These are phyloP conservation scores for Philopotamus ludificatus DNA, from an alignment of 1,140 invertebrate species.

Conservation along the genomic window DNA sequence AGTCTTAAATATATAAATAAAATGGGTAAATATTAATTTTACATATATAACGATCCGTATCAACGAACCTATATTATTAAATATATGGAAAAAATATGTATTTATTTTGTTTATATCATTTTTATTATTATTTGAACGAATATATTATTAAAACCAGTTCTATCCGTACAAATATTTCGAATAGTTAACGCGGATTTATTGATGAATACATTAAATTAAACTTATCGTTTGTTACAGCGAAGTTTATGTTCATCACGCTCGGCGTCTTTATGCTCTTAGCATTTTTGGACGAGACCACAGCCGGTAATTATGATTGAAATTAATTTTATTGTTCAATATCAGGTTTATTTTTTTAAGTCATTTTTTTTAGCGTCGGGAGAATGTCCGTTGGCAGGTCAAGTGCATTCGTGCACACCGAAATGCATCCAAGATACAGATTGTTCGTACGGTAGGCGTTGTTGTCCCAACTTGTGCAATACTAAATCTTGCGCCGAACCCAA, in stretches of 20 bases:
- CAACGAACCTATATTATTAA: too few relatives aligned
- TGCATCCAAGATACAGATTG: conserved; percentile 67
- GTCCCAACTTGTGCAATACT: conserved; percentile 66
- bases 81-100: too few relatives aligned
- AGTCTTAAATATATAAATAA: too few relatives aligned
- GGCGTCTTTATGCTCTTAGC: neutral
- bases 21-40: too few relatives aligned
- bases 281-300: neutral
- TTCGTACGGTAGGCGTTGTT: conserved; percentile 63
- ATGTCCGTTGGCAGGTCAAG: conserved; percentile 64
- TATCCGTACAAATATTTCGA: too few relatives aligned
- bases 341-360: neutral
- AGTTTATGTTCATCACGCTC: conserved; percentile 7
- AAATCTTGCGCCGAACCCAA: conserved; percentile 62
- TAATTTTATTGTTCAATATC: neutral
- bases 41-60: too few relatives aligned
- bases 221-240: conserved; percentile 15
- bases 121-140: too few relatives aligned
- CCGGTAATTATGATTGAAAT: too few relatives aligned
- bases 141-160: too few relatives aligned
- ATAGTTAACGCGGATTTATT: too few relatives aligned
- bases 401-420: conserved; percentile 64
- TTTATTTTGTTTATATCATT: too few relatives aligned
- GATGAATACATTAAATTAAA: too few relatives aligned
- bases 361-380: conserved; percentile 46